Percentiles rank a stretch among this genome's conserved stretches.
phyloP scores from a whole-genome alignment of 2,888 invertebrate species.

The Vanessa cardui region DNA sequence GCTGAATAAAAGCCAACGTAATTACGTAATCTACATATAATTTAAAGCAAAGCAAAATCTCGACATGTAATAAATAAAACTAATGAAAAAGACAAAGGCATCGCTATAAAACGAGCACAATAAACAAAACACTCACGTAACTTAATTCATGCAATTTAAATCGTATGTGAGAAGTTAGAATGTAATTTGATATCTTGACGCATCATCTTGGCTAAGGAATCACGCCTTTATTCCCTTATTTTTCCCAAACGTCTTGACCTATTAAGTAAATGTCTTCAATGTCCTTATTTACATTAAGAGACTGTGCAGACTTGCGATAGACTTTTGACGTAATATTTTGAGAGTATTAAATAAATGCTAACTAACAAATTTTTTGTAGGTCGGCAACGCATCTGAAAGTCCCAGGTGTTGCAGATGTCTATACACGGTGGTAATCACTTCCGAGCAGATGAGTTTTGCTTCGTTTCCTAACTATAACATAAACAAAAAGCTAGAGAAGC shows the following conservation, averaged over 20 bases:
- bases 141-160: conserved; percentile 16
- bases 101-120: not conserved
- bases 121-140: not conserved
- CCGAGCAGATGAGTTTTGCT: no score
- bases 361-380: no score
- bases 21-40: no score
- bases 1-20: no score
- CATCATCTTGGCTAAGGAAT: conserved; percentile 16
- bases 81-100: not conserved
- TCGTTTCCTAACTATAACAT: no score
- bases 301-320: conserved; percentile 15
- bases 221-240: conserved; percentile 25
- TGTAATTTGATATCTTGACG: conserved; percentile 28
- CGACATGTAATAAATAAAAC: no score
- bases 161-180: conserved; percentile 23
- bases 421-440: no score
- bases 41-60: no score
- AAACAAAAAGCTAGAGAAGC: no score
- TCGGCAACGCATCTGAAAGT: no score
- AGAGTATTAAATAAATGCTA: no score
- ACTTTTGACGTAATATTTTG: not conserved
- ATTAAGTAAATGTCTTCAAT: conserved; percentile 32
- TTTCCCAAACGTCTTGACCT: conserved; percentile 30
- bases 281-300: conserved; percentile 23
- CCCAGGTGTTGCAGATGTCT: no score